Base-by-base conservation (phyloP, 1,140 invertebrate species). In the Atta texana region DNA sequence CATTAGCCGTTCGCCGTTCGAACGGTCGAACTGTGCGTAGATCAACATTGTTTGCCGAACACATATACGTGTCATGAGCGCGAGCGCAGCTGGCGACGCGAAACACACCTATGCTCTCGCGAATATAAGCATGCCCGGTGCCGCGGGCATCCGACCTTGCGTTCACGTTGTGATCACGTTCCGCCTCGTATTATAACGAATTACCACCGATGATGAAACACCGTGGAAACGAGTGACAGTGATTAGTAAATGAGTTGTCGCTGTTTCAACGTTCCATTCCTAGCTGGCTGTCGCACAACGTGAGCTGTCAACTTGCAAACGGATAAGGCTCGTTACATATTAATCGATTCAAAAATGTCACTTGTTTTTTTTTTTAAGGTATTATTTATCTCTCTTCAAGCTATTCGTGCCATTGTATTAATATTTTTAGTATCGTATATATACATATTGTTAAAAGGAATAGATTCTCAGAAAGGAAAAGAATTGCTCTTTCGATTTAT, bases 21-120 rank as follows among this genome's bases (percentile, higher is more conserved):
- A 76, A 59, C 63, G 80, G 63, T 63, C 76, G 86, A 82, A 88
- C 89, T 87, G 81, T 85, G 87, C 80, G 57, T 59, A 80, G 89
- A 88, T 90, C 89, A 90, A 77, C 89, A 51, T 90, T 88, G 89
- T 86, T 87, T 87, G 82, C 88, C 82, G 81, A 86, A 88, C 87
- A 53, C 85, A 51, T 66, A 61, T 61, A 64, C 81, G 75, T 57
- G 71, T 85, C 78, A 80, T 39, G 88, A 55, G 75, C 69, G 53
- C 61, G 51, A 78, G 59, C 39, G 31, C 75, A 64, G 75, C 75
- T 49, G 57, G 34, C 74, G 39, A 31, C 68, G 74, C 71, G 44
- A 76, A 87, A 76, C 55, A 14, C 75, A 39, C 72, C 55, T 66
- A 57, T 64, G 77, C 14, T 28, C 21, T 28, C 69, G 53, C 39